Base-by-base conservation (phyloP, 2,888 invertebrate genomes). In the Athalia cordata region DNA sequence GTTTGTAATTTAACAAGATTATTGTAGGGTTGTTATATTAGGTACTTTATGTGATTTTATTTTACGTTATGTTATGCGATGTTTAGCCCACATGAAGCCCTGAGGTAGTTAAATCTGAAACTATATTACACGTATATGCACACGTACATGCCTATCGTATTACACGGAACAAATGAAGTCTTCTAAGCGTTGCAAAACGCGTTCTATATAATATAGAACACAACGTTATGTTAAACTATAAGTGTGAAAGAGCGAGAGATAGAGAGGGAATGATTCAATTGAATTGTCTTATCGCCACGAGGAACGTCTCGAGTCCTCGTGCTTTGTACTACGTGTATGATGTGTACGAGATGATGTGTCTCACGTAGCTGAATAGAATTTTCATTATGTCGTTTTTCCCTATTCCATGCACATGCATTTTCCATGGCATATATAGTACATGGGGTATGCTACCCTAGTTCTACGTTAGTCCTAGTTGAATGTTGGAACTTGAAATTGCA, bases 51-150 rank as follows among this genome's bases (percentile, higher is more conserved):
- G 66, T 11, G 47, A 49, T 15, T 66, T 49, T 66, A 49, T 15
- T 66, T 49, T 47, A 66, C 66, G 66, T 68, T 68, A 67, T 55
- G 68, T 55, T 68, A 61, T 6, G 52, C 49, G 15, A 15, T 64
- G 64, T 64, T 64, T 64, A 68, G 68, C 52, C 68, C 52, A 68
- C 68, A 55, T 55, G 64, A 64, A 68, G 68, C 68, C 68, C 55
- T 55, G 68, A 49, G 47, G 66, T 49, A 66, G 47, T 66, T 66
- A 66, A 66, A 66, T 66, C 66, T 49, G 66, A 49, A 49, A 66
- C 47, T 49, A 7, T 59, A 13, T 29, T 29, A 29, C 29, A 29
- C 2, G 29, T 29, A 29, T 29, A 29, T 1, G 29, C 29, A 29
- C 29, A 29, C 29, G 29, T 29, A 29, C 29, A 29, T 29, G 29